These are phyloP conservation scores for Dicentrarchus labrax DNA, from an alignment of 2,113 vertebrate genomes.

Conservation along the genomic window DNA sequence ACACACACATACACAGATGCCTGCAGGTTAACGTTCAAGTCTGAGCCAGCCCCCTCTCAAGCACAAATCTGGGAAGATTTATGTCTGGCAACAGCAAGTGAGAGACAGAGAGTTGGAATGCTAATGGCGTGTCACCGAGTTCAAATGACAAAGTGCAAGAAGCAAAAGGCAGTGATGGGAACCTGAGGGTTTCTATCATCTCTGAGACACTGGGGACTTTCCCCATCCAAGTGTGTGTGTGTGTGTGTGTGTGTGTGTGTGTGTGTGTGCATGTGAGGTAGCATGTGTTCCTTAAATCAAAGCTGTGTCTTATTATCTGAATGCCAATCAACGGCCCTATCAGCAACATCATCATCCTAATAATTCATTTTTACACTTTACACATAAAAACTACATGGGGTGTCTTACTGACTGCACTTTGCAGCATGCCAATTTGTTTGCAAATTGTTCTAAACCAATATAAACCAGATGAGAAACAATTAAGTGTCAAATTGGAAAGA, in stretches of 20 bases:
- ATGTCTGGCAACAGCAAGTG: constrained; percentile 35
- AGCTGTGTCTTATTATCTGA: constrained; percentile 24
- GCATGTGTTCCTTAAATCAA: constrained; percentile 14
- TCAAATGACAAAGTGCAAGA: constrained; percentile 33
- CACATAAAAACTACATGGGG: neutral
- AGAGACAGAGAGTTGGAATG: constrained; percentile 28
- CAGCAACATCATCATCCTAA: neutral
- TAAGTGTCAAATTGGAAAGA: neutral
- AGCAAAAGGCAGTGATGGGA: constrained; percentile 19
- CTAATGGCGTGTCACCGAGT: constrained; percentile 46
- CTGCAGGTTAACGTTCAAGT: constrained; percentile 43
- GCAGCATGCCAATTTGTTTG: neutral
- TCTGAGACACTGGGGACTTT: neutral
- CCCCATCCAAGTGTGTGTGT: neutral
- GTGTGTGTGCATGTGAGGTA: neutral
- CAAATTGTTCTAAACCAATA: neutral
- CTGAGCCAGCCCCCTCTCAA: constrained; percentile 45
- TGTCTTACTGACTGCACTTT: constrained; percentile 1
- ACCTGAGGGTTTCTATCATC: constrained; percentile 8
- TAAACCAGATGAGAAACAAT: constrained; percentile 34
- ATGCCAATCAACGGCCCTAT: neutral
- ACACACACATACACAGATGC: constrained; percentile 15
- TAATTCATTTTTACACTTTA: constrained; percentile 42
- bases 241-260: constrained; percentile 6
- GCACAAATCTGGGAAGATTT: constrained; percentile 32